Evolutionary conservation across 2,113 vertebrate genomes (phyloP), one percentile per base, ranked within the genome.

Genomic region (Antidorcas marsupialis): DNA sequence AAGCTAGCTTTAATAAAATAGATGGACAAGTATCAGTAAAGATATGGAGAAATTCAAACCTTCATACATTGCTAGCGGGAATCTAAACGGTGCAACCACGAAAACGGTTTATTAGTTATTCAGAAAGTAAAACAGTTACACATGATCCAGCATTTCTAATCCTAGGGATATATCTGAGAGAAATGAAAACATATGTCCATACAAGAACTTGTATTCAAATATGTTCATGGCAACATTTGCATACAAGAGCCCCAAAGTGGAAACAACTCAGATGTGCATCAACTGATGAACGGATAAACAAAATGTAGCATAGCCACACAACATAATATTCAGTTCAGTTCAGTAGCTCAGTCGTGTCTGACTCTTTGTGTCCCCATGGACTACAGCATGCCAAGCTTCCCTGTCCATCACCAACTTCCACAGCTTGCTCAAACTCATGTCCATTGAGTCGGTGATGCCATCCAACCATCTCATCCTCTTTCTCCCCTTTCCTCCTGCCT

Each of bases 111-210:
- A n/a, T 50, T 55, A 81, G 67, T 86, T 92, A 79, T 27, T 93
- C 60, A 83, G 47, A 95, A 86, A 95, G 53, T 59, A 47, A 96
- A 96, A 74, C 27, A 84, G 28, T 91, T 55, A 93, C 47, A 85
- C 2, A 55, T 60, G 71, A 74, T 16, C 39, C n/a, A 91, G 55
- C 7, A 93, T 79, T 57, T 62, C 33, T 17, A 60, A 27, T 85
- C 45, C 45, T 83, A 53, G 9, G 1, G n/a, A 60, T 62, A 78
- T 27, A 94, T 4, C 15, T 3, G 50, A 47, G 52, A 90, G 21
- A 92, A 95, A 71, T 64, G 21, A 96, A 95, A 91, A 64, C 19
- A 87, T 17, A 45, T 45, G 19, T 57, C 55, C 4, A 79, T 2
- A 62, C 17, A 87, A 55, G 86, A 59, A 52, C 6, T 81, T 83